Evolutionary conservation across 1,140 invertebrate genomes (phyloP).

Genomic region (Coelopa frigida): DNA sequence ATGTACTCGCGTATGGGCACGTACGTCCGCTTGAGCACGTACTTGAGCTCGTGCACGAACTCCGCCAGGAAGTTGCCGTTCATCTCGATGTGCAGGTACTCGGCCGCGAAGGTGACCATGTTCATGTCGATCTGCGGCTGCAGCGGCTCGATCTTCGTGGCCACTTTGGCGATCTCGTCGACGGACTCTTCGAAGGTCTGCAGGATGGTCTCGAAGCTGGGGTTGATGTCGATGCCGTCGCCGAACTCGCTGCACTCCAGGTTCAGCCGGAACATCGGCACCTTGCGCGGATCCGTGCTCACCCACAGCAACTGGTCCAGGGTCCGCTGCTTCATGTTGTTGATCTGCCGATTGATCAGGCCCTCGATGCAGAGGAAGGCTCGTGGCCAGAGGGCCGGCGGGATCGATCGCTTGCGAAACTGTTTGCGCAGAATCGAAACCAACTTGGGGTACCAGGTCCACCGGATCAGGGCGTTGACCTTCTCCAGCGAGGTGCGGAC

Average conservation of each 20-base stretch:
- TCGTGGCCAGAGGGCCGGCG: conserved; percentile 23
- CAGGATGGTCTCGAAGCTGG: conserved; percentile 40
- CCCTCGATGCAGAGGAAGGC: conserved; percentile 42
- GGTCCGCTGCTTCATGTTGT: conserved; percentile 47
- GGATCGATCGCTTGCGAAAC: conserved; percentile 35
- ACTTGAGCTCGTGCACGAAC: conserved; percentile 30
- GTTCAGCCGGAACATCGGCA: conserved; percentile 49
- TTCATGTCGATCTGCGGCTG: conserved; percentile 43
- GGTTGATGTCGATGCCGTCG: conserved; percentile 35
- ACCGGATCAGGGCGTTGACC: conserved; percentile 35
- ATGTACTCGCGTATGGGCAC: conserved; percentile 41
- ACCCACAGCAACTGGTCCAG: conserved; percentile 48
- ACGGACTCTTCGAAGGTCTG: conserved; percentile 39
- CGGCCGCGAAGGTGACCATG: conserved; percentile 16
- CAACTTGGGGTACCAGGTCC: conserved; percentile 45
- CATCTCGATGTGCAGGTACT: conserved; percentile 37
- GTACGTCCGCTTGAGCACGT: conserved; percentile 37
- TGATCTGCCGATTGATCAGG: conserved; percentile 49
- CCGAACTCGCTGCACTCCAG: conserved; percentile 41
- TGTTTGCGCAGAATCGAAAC: conserved; percentile 36
- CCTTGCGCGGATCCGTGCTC: conserved; percentile 37
- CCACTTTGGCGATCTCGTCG: conserved; percentile 43
- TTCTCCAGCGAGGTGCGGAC: conserved; percentile 42
- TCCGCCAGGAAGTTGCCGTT: conserved; percentile 28
- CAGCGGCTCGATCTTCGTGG: conserved; percentile 44